Conservation (phyloP, 2,888 invertebrate species). For the Allygus modestus region DNA sequence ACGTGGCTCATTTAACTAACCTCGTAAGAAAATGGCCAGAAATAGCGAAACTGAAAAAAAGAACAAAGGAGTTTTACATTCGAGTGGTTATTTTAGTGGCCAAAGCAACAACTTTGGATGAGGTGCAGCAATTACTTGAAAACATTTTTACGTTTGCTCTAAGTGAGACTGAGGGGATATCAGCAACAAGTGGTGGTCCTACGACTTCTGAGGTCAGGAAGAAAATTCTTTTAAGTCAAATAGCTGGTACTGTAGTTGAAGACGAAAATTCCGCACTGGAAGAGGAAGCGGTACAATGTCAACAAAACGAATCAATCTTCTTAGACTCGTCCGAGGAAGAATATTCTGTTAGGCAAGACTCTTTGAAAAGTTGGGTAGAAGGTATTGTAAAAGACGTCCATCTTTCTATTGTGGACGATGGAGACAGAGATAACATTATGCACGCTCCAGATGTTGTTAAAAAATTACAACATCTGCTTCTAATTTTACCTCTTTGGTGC, state of each 20-base stretch:
- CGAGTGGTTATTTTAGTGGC: neutral
- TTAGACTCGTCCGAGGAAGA: neutral
- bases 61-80: constrained; percentile 26
- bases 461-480: neutral
- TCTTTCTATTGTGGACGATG: neutral
- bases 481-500: too few relatives aligned
- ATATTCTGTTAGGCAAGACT: neutral
- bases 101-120: constrained; percentile 10
- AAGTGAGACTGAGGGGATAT: neutral
- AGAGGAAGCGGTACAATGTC: too few relatives aligned
- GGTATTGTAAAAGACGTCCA: neutral
- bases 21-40: neutral
- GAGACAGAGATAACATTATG: too few relatives aligned
- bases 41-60: neutral
- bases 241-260: neutral
- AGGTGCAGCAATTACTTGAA: neutral
- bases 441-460: constrained; percentile 9
- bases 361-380: constrained; percentile 3
- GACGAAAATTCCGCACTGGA: neutral
- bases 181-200: neutral
- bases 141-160: neutral
- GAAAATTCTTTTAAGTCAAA: neutral
- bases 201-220: constrained; percentile 1
- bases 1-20: neutral
- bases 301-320: neutral